Conservation (phyloP, 2,797 vertebrate species). For the Ambastaia sidthimunki region DNA sequence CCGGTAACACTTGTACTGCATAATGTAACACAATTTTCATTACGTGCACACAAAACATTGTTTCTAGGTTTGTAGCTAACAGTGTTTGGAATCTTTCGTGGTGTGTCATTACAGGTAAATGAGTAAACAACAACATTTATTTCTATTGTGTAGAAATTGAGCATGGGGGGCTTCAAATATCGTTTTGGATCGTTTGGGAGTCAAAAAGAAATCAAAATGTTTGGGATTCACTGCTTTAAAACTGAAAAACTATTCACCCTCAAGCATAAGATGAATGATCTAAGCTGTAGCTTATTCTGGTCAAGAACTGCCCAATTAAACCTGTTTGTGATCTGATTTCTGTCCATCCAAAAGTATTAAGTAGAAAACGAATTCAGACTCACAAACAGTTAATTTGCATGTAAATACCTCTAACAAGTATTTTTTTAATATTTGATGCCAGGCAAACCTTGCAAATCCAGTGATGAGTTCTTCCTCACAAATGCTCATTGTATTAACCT, state of each 20-base stretch:
- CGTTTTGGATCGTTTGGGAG: no score
- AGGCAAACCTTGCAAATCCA: not conserved
- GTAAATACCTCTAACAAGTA: not conserved
- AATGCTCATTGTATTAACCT: not conserved
- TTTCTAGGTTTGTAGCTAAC: not conserved
- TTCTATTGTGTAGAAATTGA: no score
- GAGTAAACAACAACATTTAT: no score
- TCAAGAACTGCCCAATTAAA: no score
- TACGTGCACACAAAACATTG: not conserved
- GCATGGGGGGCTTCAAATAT: no score
- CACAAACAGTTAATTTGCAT: not conserved
- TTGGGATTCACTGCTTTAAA: no score
- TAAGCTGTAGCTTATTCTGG: no score
- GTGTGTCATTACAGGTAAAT: no score
- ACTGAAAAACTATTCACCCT: no score
- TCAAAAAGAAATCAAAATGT: no score
- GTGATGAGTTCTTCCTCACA: not conserved
- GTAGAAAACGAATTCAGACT: not conserved
- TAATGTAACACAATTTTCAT: constrained; percentile 1
- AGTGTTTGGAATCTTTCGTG: not conserved
- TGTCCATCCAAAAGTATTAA: not conserved
- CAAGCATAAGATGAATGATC: no score
- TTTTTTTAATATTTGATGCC: not conserved
- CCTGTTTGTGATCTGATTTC: not conserved
- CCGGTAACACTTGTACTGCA: constrained; percentile 11